Evolutionary conservation across 53 echinoderm and acorn worm species (phyloP).

Genomic region (Arbacia lixula): DNA sequence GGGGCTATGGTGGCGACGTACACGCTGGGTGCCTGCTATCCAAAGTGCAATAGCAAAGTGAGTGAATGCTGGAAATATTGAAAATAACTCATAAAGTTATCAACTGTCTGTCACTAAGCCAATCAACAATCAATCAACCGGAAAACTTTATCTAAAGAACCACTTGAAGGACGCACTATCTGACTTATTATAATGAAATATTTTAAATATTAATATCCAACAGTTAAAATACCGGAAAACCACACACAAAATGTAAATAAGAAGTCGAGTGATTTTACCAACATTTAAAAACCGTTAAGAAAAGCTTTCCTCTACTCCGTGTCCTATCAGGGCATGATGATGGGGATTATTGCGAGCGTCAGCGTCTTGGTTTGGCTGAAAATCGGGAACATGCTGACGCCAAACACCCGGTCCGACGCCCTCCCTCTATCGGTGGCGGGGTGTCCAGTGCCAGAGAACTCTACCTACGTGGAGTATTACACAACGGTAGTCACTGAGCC

Average conservation of each 20-base stretch:
- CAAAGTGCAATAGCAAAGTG: constrained; percentile 17
- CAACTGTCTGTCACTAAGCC: no score
- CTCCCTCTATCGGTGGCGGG: constrained; percentile 24
- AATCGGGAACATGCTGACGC: not conserved
- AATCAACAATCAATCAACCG: no score
- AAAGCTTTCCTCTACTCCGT: not conserved
- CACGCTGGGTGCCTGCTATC: not conserved
- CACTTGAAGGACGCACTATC: no score
- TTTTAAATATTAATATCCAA: no score
- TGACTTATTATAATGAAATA: no score
- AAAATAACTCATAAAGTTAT: no score
- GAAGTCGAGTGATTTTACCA: no score
- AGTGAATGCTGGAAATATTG: not conserved
- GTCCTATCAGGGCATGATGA: not conserved
- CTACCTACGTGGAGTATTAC: constrained; percentile 5
- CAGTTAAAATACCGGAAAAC: no score
- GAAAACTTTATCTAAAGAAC: no score
- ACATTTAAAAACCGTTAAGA: no score
- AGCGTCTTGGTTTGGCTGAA: constrained; percentile 9
- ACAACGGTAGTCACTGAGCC: not conserved
- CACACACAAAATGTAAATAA: no score
- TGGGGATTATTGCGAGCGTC: constrained; percentile 7
- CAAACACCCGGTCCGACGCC: not conserved
- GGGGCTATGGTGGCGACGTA: constrained; percentile 12
- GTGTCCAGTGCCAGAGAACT: not conserved